A percentile compares a stretch with the other conserved stretches of the same genome.
phyloP scores from a whole-genome alignment of 35 echinoderm and acorn worm species.

The Anneissia japonica region DNA sequence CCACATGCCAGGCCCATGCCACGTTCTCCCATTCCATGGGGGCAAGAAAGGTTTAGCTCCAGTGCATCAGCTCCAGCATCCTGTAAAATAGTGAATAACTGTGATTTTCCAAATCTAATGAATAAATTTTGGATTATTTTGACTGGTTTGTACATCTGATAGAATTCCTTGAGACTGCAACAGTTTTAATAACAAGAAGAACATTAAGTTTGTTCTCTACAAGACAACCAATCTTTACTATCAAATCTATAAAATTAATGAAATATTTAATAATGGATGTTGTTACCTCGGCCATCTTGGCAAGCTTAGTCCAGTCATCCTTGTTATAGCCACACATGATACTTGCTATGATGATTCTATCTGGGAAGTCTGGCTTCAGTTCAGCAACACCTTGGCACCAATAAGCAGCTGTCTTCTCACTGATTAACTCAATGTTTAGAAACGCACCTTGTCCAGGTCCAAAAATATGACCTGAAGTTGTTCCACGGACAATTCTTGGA shows the following conservation, averaged over 20 bases:
- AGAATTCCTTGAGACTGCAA: no score
- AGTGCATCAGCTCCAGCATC: slow-evolving; percentile 82
- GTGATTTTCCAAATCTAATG: no score
- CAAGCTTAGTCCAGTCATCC: slow-evolving; percentile 87
- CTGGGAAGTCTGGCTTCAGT: slow-evolving; percentile 81
- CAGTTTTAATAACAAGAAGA: no score
- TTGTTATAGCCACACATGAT: slow-evolving; percentile 98
- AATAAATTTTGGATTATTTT: no score
- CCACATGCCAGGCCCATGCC: slow-evolving; percentile 98
- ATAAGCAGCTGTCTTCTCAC: slow-evolving; percentile 94
- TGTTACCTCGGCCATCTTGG: slow-evolving; percentile 84
- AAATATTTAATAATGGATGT: no score
- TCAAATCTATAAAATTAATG: no score
- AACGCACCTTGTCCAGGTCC: slow-evolving; percentile 94
- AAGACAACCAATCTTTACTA: no score
- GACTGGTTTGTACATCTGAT: no score
- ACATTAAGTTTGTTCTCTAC: no score
- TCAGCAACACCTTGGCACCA: slow-evolving; percentile 83
- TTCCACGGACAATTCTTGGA: slow-evolving; percentile 90
- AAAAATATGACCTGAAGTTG: slow-evolving; percentile 67
- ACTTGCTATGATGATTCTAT: slow-evolving; percentile 66
- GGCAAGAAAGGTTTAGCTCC: slow-evolving; percentile 96
- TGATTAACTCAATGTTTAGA: slow-evolving; percentile 98
- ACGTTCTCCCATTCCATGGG: slow-evolving; percentile 96
- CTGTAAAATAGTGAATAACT: no score